A percentile compares a stretch with the other conserved stretches of the same genome.
These are phyloP conservation scores for Acanthisitta chloris DNA, from an alignment of 2,113 vertebrate genomes.

Conservation along the genomic window DNA sequence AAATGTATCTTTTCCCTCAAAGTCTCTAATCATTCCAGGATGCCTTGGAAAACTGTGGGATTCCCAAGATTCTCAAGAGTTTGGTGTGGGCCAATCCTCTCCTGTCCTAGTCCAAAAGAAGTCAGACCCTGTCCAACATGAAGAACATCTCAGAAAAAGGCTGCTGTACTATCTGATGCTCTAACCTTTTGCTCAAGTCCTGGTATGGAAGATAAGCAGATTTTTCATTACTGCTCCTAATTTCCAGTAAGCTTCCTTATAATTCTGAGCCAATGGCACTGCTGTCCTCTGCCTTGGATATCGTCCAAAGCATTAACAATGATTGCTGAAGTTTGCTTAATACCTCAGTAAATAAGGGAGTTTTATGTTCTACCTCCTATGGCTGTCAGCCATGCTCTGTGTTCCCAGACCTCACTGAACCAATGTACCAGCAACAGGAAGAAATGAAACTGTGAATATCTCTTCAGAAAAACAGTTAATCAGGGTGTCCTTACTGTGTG, in stretches of 20 bases:
- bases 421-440: neutral
- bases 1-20: neutral
- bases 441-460: neutral
- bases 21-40: neutral
- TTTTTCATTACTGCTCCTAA: neutral
- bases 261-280: neutral
- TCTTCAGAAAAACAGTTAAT: neutral
- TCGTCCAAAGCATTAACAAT: conserved; percentile 2
- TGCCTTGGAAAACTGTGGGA: neutral
- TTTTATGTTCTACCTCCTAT: conserved; percentile 5
- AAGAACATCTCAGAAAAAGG: neutral
- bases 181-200: neutral
- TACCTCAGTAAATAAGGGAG: conserved; percentile 19
- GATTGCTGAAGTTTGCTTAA: conserved; percentile 20
- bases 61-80: neutral
- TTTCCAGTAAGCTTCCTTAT: conserved; percentile 11
- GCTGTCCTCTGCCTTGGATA: neutral
- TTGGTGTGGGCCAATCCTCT: neutral
- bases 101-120: neutral
- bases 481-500: neutral
- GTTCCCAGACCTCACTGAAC: neutral
- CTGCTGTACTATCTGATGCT: neutral
- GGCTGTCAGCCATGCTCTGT: neutral
- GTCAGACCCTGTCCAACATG: neutral
- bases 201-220: neutral